These are phyloP conservation scores for Cassiopea xamachana DNA, from an alignment of 30 jellyfish, hydroid and myxozoan species.

Conservation along the genomic window DNA sequence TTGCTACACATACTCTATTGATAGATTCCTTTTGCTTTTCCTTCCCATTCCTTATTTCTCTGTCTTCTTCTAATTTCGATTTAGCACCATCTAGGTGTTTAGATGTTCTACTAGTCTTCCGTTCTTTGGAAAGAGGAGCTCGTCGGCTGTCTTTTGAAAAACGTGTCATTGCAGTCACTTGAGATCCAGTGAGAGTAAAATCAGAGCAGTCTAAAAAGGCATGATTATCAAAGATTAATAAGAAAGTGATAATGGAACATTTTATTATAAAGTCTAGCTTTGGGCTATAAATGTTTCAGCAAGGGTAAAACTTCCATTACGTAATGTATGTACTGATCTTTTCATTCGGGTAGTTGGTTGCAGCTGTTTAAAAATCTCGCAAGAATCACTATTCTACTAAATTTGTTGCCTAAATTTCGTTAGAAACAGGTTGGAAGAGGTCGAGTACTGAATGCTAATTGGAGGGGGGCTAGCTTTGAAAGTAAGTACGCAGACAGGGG, in stretches of 20 bases:
- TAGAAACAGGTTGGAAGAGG: too few relatives aligned
- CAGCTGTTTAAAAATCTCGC: too few relatives aligned
- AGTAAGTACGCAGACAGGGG: too few relatives aligned
- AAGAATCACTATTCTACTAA: too few relatives aligned
- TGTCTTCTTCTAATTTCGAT: neutral
- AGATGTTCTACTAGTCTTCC: neutral
- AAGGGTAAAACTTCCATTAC: too few relatives aligned
- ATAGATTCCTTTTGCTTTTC: neutral
- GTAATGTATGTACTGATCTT: too few relatives aligned
- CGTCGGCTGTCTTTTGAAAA: neutral
- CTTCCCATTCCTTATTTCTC: neutral
- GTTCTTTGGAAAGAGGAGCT: neutral
- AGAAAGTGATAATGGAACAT: neutral
- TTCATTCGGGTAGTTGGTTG: too few relatives aligned
- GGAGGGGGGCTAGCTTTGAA: too few relatives aligned
- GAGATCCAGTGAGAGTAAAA: conserved; percentile 27
- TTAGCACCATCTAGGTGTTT: neutral
- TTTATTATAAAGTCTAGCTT: neutral
- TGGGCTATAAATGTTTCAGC: too few relatives aligned
- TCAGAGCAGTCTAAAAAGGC: neutral
- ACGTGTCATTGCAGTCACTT: neutral
- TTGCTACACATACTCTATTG: neutral
- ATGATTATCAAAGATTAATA: neutral
- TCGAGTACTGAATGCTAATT: too few relatives aligned
- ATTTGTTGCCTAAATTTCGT: too few relatives aligned